Evolutionary conservation across 2,113 vertebrate species (phyloP).

Genomic region (Leptocoma aspasia): DNA sequence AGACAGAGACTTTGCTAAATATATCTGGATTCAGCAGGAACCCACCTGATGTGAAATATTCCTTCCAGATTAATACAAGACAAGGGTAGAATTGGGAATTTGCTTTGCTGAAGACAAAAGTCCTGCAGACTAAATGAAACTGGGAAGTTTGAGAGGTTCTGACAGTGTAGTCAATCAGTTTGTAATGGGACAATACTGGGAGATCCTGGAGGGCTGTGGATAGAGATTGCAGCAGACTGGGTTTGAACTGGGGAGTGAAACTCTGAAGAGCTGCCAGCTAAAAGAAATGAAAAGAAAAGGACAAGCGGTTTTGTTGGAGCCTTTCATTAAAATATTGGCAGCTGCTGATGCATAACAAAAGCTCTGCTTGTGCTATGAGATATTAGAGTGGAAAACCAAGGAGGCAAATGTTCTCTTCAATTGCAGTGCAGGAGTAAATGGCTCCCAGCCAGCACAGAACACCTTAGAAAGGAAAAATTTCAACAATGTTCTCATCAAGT

Average conservation of each 20-base stretch:
- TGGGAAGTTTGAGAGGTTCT: neutral
- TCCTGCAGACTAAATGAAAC: neutral
- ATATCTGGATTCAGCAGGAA: neutral
- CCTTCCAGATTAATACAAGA: neutral
- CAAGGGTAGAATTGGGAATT: neutral
- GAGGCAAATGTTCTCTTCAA: constrained; percentile 48
- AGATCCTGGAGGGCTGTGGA: neutral
- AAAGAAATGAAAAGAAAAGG: constrained; percentile 51
- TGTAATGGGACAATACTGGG: neutral
- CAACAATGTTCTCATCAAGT: neutral
- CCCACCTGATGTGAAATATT: neutral
- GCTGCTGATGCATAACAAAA: constrained; percentile 64
- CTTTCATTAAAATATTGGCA: constrained; percentile 64
- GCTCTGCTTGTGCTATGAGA: constrained; percentile 48
- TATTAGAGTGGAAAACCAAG: constrained; percentile 39
- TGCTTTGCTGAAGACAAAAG: neutral
- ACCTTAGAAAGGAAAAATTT: constrained; percentile 17
- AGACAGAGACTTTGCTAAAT: neutral
- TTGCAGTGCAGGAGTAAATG: constrained; percentile 26
- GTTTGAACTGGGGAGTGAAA: constrained; percentile 14
- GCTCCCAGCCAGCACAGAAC: constrained; percentile 26
- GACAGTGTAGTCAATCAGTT: neutral
- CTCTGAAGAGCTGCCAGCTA: constrained; percentile 22
- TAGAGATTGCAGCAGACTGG: neutral
- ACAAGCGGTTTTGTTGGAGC: constrained; percentile 26